Conservation (phyloP, 2,113 vertebrate species). For the Ageneiosus marmoratus region DNA sequence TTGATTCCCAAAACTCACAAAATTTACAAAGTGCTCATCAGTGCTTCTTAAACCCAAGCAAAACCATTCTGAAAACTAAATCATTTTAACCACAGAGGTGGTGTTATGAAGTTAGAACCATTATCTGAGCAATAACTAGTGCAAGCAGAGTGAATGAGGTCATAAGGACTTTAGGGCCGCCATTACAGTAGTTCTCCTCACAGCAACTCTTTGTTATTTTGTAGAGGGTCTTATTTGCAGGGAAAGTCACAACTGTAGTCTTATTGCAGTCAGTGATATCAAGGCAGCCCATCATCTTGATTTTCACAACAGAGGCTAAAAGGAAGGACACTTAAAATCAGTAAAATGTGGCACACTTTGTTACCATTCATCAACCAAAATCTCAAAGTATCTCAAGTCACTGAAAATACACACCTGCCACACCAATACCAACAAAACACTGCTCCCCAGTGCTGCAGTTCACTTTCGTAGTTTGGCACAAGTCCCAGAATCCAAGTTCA, state of each 20-base stretch:
- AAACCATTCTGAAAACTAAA: not conserved
- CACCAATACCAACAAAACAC: conserved; percentile 46
- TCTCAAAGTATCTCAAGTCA: not conserved
- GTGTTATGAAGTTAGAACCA: not conserved
- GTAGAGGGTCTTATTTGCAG: conserved; percentile 43
- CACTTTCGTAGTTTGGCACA: conserved; percentile 36
- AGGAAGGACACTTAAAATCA: not conserved
- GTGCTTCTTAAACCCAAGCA: not conserved
- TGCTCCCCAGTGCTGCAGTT: conserved; percentile 42
- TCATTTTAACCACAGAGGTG: not conserved
- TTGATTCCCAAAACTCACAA: not conserved
- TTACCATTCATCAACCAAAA: not conserved
- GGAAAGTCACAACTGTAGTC: conserved; percentile 33
- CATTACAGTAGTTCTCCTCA: conserved; percentile 39
- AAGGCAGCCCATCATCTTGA: conserved; percentile 49
- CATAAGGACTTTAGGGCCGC: not conserved
- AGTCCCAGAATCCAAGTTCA: conserved; percentile 48
- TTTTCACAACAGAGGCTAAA: conserved; percentile 38
- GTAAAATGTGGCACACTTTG: not conserved
- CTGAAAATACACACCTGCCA: conserved; percentile 33
- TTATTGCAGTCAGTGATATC: conserved; percentile 36
- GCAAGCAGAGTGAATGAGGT: not conserved
- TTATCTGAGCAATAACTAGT: conserved; percentile 7
- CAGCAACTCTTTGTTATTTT: conserved; percentile 30
- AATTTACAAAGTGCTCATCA: not conserved